phyloP scores from a whole-genome alignment of 2,888 invertebrate species.

The Criorhina ranunculi region DNA sequence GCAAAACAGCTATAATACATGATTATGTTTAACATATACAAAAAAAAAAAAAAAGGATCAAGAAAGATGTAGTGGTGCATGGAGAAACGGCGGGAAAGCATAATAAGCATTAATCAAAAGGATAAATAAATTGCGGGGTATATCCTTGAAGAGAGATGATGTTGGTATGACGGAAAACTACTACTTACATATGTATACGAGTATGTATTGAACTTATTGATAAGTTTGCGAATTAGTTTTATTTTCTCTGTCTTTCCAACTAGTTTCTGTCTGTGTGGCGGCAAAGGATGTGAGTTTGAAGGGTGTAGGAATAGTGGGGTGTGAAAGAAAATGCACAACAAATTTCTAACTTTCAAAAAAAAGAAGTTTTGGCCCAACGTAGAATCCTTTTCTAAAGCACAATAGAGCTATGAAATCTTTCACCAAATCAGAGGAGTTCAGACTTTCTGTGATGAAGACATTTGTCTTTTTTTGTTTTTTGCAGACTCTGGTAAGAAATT shows the following conservation, averaged over 20 bases:
- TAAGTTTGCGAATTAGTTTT: not conserved
- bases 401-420: no score
- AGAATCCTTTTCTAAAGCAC: no score
- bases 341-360: no score
- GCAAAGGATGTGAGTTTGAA: no score
- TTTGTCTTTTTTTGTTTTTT: no score
- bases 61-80: not conserved
- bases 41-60: not conserved
- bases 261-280: not conserved
- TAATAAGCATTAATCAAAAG: constrained; percentile 24
- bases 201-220: constrained; percentile 8
- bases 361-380: no score
- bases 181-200: no score
- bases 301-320: no score
- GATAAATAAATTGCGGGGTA: not conserved
- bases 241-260: not conserved
- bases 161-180: not conserved
- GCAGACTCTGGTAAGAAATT: no score
- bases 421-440: no score
- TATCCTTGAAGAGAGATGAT: not conserved
- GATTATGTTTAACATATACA: constrained; percentile 19
- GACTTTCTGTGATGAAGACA: no score
- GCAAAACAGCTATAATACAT: not conserved
- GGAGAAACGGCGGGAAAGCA: not conserved
- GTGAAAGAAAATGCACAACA: no score